Conservation (phyloP, 2,797 vertebrate species). For the Rhincodon typus region DNA sequence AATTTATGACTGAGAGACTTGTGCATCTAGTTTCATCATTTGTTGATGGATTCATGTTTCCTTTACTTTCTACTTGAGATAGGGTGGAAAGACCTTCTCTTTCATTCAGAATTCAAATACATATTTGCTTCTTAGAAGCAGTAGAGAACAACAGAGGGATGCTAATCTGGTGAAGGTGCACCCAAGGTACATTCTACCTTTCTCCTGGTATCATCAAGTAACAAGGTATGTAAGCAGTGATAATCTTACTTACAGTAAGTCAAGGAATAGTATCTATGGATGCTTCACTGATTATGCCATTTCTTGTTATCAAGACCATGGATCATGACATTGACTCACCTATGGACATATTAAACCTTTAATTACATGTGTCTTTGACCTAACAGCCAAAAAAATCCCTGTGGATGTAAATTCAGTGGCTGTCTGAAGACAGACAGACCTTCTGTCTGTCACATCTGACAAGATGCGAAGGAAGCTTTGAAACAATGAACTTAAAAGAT, state of each 20-base stretch:
- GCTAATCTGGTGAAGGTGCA: not conserved
- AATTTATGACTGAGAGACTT: not conserved
- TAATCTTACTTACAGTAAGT: not conserved
- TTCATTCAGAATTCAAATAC: not conserved
- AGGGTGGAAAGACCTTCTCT: not conserved
- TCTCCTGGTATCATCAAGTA: not conserved
- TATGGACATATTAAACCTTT: no score
- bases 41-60: not conserved
- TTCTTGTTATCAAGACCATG: not conserved
- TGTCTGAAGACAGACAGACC: no score
- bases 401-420: no score
- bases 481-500: no score
- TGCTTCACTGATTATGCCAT: not conserved
- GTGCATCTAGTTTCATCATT: not conserved
- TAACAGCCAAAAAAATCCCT: no score
- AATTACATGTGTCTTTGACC: no score
- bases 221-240: not conserved
- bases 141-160: not conserved
- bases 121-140: not conserved
- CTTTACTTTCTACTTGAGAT: not conserved
- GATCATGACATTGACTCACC: no score
- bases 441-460: no score
- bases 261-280: not conserved
- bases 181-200: not conserved
- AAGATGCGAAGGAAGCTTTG: no score